These are phyloP conservation scores for Pissodes strobi DNA, from an alignment of 1,140 invertebrate genomes.

Conservation along the genomic window DNA sequence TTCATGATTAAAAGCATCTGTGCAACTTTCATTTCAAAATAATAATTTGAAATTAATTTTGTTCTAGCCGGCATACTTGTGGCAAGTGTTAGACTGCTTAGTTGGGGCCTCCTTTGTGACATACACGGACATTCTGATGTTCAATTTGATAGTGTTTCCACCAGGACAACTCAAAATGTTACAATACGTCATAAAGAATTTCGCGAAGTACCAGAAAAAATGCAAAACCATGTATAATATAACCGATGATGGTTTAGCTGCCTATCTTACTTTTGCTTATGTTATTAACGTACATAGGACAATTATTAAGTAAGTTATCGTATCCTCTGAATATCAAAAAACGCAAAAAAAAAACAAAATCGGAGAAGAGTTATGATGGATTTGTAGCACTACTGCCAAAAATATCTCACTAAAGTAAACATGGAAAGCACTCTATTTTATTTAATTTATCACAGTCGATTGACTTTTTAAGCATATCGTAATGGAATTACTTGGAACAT, in stretches of 20 bases:
- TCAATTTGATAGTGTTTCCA: slow-evolving; percentile 27
- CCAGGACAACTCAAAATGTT: slow-evolving; percentile 27
- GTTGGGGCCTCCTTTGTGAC: slow-evolving; percentile 32
- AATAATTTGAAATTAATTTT: neutral
- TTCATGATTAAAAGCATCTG: too few relatives aligned
- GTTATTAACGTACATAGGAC: slow-evolving; percentile 25
- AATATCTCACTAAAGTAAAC: too few relatives aligned
- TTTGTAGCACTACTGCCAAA: too few relatives aligned
- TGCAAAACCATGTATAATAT: neutral
- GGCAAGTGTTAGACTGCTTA: slow-evolving; percentile 17
- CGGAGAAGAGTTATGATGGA: too few relatives aligned
- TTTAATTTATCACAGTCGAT: too few relatives aligned
- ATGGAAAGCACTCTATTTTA: too few relatives aligned
- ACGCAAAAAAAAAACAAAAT: neutral
- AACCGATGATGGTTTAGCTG: slow-evolving; percentile 5
- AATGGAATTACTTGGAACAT: too few relatives aligned
- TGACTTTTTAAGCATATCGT: too few relatives aligned
- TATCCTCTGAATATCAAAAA: neutral
- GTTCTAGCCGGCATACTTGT: slow-evolving; percentile 15
- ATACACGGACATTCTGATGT: slow-evolving; percentile 26
- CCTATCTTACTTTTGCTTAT: slow-evolving; percentile 17
- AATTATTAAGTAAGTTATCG: slow-evolving; percentile 23
- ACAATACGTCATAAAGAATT: slow-evolving; percentile 18
- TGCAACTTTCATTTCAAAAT: neutral
- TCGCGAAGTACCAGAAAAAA: slow-evolving; percentile 4